phyloP scores from a whole-genome alignment of 2,888 invertebrate genomes.

The Parnassius mnemosyne region DNA sequence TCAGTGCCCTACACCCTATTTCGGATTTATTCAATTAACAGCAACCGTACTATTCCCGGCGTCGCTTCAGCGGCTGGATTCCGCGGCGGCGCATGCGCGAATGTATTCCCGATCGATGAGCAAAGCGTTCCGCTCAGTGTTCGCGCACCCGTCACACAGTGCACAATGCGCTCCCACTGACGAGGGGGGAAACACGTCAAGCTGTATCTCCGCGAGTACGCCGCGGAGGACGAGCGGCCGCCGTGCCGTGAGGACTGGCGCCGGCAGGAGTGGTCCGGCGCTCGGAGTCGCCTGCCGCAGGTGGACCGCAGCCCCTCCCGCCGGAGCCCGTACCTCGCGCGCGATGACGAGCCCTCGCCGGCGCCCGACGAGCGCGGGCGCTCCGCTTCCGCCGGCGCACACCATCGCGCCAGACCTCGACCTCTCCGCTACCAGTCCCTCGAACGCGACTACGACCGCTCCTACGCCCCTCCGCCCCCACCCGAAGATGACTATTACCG shows the following conservation, averaged over 20 bases:
- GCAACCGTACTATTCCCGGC: constrained; percentile 17
- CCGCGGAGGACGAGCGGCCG: constrained; percentile 79
- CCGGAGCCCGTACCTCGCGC: constrained; percentile 88
- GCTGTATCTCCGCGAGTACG: constrained; percentile 80
- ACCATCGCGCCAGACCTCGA: constrained; percentile 90
- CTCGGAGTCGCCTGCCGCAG: constrained; percentile 88
- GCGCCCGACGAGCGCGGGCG: constrained; percentile 93
- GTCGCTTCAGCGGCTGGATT: constrained; percentile 56
- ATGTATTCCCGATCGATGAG: constrained; percentile 60
- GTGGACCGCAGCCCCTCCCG: constrained; percentile 94
- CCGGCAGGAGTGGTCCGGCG: constrained; percentile 68
- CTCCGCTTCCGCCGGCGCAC: constrained; percentile 83
- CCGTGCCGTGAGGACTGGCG: constrained; percentile 77
- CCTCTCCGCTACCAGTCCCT: constrained; percentile 88
- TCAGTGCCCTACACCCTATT: constrained; percentile 23
- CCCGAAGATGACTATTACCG: constrained; percentile 83
- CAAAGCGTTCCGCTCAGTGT: constrained; percentile 64
- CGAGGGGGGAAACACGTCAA: constrained; percentile 71
- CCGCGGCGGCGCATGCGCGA: constrained; percentile 47
- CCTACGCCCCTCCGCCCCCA: constrained; percentile 92
- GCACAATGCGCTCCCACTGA: constrained; percentile 71
- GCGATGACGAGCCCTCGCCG: constrained; percentile 89
- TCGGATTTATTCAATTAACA: constrained; percentile 23
- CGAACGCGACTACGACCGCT: constrained; percentile 90
- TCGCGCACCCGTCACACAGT: constrained; percentile 74